Evolutionary conservation across 2,888 invertebrate species (phyloP).

Genomic region (Torymus auratus): DNA sequence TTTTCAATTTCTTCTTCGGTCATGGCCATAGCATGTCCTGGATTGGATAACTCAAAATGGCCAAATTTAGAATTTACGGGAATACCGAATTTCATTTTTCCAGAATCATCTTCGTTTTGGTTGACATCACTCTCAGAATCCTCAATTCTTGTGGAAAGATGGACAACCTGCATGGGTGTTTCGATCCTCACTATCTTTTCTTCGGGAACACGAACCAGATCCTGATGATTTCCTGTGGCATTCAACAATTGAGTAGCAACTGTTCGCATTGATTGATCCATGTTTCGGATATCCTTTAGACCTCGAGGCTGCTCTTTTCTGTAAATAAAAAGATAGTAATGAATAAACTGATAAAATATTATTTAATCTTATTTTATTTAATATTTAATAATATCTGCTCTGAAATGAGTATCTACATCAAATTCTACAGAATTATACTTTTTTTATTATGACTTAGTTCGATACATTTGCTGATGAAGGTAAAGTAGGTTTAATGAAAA

Average conservation of each 20-base stretch:
- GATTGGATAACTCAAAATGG: conserved; percentile 77
- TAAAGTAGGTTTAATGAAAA: too few species aligned
- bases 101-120: conserved; percentile 60
- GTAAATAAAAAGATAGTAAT: conserved; percentile 66
- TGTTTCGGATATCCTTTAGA: conserved; percentile 70
- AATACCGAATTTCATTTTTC: conserved; percentile 66
- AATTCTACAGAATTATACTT: too few species aligned
- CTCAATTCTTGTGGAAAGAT: conserved; percentile 51
- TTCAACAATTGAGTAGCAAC: conserved; percentile 74
- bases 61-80: conserved; percentile 74
- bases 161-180: conserved; percentile 55
- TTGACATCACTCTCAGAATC: conserved; percentile 52
- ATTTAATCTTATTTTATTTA: background rate
- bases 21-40: conserved; percentile 83
- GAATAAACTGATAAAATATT: too few species aligned
- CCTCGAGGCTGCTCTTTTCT: conserved; percentile 59
- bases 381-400: conserved; percentile 6
- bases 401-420: too few species aligned
- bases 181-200: conserved; percentile 52
- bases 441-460: too few species aligned
- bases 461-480: too few species aligned
- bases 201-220: conserved; percentile 51
- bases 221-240: conserved; percentile 62
- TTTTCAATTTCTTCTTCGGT: conserved; percentile 81
- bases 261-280: conserved; percentile 73